Evolutionary conservation across 2,797 vertebrate species (phyloP).

Genomic region (Cossypha polioptera): DNA sequence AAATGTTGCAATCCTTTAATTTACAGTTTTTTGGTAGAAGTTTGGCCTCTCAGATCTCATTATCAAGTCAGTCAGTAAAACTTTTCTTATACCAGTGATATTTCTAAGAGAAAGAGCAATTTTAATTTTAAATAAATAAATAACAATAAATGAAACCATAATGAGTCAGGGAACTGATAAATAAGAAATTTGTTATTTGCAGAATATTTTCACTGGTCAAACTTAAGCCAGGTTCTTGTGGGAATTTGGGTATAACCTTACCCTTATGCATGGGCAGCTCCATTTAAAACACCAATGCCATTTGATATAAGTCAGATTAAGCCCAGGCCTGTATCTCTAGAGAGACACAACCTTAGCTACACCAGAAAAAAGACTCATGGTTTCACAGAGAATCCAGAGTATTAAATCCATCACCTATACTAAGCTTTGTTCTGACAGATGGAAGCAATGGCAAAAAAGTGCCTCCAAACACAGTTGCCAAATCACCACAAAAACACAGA

Average conservation of each 20-base stretch:
- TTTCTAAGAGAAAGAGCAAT: not conserved
- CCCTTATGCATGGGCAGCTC: accelerated
- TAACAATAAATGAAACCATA: not conserved
- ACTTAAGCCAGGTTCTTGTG: not conserved
- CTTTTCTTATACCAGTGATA: not conserved
- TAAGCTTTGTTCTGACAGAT: not conserved
- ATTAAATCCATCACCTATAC: not conserved
- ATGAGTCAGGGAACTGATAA: not conserved
- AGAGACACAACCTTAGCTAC: not conserved
- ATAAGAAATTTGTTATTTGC: not conserved
- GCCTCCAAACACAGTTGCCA: not conserved
- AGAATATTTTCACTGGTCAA: not conserved
- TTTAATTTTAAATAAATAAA: not conserved
- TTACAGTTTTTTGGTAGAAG: not conserved
- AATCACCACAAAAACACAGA: not conserved
- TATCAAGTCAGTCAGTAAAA: not conserved
- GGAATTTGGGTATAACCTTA: not conserved
- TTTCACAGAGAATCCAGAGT: not conserved
- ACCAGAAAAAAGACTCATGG: not conserved
- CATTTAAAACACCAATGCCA: not conserved
- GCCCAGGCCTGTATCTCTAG: not conserved
- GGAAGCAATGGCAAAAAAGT: not conserved
- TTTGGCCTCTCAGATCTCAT: not conserved
- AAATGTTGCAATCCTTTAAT: not conserved
- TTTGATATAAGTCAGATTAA: not conserved